phyloP scores from a whole-genome alignment of 2,113 vertebrate species.

The Chloebia gouldiae region DNA sequence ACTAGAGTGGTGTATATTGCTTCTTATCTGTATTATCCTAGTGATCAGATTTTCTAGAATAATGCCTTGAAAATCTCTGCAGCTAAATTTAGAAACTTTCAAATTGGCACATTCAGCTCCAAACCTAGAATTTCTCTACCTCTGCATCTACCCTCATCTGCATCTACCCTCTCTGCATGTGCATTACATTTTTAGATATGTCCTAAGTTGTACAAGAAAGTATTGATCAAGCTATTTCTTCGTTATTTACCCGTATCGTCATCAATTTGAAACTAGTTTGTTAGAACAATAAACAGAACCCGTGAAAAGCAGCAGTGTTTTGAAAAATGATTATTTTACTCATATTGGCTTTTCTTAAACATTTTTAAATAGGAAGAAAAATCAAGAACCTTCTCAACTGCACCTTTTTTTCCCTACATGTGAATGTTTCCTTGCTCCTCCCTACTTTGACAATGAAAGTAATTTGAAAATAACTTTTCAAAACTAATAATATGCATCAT shows the following conservation, averaged over 20 bases:
- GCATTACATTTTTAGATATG: neutral
- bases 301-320: neutral
- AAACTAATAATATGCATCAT: neutral
- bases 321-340: neutral
- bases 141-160: neutral
- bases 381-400: neutral
- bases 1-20: neutral
- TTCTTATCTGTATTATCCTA: neutral
- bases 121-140: neutral
- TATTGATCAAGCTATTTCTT: neutral
- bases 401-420: neutral
- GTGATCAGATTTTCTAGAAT: neutral
- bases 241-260: neutral
- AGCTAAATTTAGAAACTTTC: neutral
- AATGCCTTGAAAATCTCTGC: neutral
- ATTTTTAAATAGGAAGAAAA: neutral
- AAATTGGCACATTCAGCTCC: neutral
- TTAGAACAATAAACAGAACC: neutral
- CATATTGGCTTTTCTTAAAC: neutral
- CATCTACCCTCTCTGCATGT: neutral
- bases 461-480: neutral
- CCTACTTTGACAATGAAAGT: neutral
- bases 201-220: neutral
- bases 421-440: neutral
- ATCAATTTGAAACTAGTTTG: neutral